Base-by-base conservation (phyloP, 2,888 invertebrate species). In the Hydriomena furcata region DNA sequence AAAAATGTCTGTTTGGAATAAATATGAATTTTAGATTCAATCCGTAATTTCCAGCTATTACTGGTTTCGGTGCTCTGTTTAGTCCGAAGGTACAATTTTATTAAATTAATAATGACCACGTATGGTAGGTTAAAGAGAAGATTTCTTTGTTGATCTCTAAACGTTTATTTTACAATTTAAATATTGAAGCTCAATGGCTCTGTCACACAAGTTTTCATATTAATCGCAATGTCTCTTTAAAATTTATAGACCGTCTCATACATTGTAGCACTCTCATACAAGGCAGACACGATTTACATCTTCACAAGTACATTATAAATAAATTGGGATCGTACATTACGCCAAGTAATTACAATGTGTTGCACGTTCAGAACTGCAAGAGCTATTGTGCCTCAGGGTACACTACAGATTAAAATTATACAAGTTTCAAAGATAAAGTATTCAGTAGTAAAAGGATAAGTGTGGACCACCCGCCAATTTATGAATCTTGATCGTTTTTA, bases 381-480 rank as follows among this genome's bases (percentile, higher is more conserved):
- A 28, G 49, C 31, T 13, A 20, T 41, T n/a, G 35, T 31, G 41
- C 51, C 47, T 27, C 7, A 13, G 36, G 45, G 28, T 17, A 21
- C 8, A 2, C n/a, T 12, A 10, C 28, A 36, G 31, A 41, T 36
- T 24, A 30, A 36, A 21, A 36, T 21, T 23, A 30, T 13, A 13
- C 31, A 12, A 21, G 23, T 23, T 7, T 12, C 24, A 7, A 20
- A 32, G 31, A 24, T 32, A 25, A 13, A n/a, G 23, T 34, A 13
- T 40, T 23, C 38, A 34, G 27, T 17, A 21, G 35, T 38, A 27
- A 35, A 25, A 36, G 11, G 8, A 35, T 28, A 44, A 36, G 44
- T 31, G 30, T 13, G 8, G 51, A 52, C 51, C 51, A 46, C 51
- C 51, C 46, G 46, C 11, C 37, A 42, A 36, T n/a, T 23, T 23